These are phyloP conservation scores for Poecilus cupreus DNA, from an alignment of 2,888 invertebrate species.

Conservation along the genomic window DNA sequence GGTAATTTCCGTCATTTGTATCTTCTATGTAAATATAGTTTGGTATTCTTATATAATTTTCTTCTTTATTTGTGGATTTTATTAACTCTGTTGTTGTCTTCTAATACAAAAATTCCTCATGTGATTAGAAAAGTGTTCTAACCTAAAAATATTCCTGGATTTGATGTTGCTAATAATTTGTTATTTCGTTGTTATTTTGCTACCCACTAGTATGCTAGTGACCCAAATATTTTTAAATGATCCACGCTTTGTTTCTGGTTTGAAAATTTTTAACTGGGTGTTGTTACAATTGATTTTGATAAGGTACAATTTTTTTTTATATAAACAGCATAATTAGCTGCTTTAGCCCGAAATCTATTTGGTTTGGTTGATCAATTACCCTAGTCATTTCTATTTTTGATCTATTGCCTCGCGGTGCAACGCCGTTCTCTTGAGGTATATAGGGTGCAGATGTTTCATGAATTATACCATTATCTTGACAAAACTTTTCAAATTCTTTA, in stretches of 20 bases:
- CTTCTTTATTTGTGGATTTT: neutral
- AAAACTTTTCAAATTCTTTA: neutral
- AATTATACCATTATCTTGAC: neutral
- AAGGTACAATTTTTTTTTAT: conserved; percentile 5
- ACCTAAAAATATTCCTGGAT: conserved; percentile 6
- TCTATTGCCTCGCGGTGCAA: neutral
- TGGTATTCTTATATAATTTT: neutral
- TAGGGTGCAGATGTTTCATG: neutral
- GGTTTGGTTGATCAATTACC: neutral
- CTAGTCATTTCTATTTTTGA: conserved; percentile 7
- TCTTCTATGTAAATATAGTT: neutral
- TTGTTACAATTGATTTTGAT: neutral
- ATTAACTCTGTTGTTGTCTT: neutral
- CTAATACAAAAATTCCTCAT: neutral
- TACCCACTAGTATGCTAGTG: neutral
- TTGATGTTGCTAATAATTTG: neutral
- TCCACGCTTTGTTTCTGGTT: neutral
- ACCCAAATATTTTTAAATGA: conserved; percentile 18
- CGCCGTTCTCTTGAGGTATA: conserved; percentile 6
- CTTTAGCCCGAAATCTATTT: conserved; percentile 11
- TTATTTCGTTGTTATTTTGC: neutral
- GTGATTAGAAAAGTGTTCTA: neutral
- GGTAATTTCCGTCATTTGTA: too few relatives aligned
- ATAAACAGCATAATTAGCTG: conserved; percentile 11
- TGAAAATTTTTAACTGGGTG: conserved; percentile 6